These are phyloP conservation scores for Rhinella marina DNA, from an alignment of 2,797 vertebrate species.

Conservation along the genomic window DNA sequence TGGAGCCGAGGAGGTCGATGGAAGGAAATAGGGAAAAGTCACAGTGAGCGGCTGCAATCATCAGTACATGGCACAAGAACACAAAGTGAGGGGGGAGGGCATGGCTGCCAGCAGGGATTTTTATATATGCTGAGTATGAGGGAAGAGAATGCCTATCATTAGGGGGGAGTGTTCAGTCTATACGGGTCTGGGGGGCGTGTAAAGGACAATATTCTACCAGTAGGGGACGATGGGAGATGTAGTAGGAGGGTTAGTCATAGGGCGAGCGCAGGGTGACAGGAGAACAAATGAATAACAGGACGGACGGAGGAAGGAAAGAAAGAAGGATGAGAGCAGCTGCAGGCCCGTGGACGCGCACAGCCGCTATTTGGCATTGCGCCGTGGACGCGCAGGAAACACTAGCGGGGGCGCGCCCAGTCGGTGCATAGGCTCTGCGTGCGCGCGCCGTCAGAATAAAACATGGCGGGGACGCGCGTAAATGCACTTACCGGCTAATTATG, in stretches of 20 bases:
- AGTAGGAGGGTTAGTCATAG: neutral
- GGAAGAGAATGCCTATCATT: neutral
- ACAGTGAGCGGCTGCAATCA: slow-evolving; percentile 8
- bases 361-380: slow-evolving; percentile 8
- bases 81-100: neutral
- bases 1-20: slow-evolving; percentile 4
- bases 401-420: neutral
- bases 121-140: neutral
- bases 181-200: neutral
- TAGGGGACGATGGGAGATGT: neutral
- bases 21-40: neutral
- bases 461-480: slow-evolving; percentile 34
- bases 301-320: neutral
- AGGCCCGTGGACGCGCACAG: neutral
- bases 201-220: neutral
- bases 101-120: neutral
- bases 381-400: neutral
- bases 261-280: neutral
- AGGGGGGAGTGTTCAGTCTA: slow-evolving; percentile 1
- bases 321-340: slow-evolving; percentile 33
- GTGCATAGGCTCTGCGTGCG: neutral
- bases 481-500: neutral
- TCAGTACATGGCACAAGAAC: neutral
- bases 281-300: slow-evolving; percentile 35
- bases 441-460: slow-evolving; percentile 20